Conservation (phyloP, 2,888 invertebrate genomes). For the Apamea anceps region DNA sequence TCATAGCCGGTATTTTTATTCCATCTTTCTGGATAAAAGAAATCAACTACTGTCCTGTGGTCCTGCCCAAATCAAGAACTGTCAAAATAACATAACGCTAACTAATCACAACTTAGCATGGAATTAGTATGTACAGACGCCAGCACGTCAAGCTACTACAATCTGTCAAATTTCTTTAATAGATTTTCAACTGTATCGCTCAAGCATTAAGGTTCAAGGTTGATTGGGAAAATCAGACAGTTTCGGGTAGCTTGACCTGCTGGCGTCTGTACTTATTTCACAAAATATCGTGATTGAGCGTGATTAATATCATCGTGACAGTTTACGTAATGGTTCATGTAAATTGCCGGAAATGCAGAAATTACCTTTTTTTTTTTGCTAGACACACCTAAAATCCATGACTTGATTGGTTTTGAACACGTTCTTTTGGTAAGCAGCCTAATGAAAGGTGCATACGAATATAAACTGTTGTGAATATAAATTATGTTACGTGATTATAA, state of each 20-base stretch:
- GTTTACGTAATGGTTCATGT: neutral
- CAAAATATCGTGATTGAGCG: too few species aligned
- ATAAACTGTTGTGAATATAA: neutral
- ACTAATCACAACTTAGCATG: neutral
- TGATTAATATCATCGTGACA: too few species aligned
- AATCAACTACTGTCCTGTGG: neutral
- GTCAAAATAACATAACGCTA: neutral
- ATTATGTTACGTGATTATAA: neutral
- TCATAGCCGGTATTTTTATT: neutral
- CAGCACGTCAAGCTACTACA: too few species aligned
- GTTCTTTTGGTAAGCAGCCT: neutral
- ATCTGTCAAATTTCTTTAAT: too few species aligned
- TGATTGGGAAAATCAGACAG: too few species aligned
- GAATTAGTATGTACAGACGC: too few species aligned
- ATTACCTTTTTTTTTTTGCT: too few species aligned
- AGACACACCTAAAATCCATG: neutral
- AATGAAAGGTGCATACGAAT: neutral
- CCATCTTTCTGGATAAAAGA: too few species aligned
- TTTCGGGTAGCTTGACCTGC: too few species aligned
- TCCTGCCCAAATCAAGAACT: neutral
- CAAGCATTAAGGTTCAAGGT: too few species aligned
- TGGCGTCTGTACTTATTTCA: too few species aligned
- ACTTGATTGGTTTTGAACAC: neutral
- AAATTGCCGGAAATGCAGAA: neutral
- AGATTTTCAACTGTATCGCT: too few species aligned